Evolutionary conservation across 1,140 invertebrate species (phyloP).

Genomic region (Macrotrachela quadricornifera): DNA sequence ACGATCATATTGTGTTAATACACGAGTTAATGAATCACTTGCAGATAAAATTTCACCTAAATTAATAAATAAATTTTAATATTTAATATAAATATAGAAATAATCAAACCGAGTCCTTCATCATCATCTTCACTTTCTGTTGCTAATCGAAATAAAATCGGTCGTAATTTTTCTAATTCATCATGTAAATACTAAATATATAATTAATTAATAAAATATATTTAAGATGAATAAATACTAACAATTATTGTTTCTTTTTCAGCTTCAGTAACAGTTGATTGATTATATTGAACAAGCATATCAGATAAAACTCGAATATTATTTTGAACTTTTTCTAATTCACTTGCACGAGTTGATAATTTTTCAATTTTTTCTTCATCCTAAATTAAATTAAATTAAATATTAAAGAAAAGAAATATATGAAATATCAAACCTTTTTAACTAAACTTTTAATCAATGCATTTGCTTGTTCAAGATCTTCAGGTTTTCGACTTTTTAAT

Average conservation of each 20-base stretch:
- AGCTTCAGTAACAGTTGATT: slow-evolving; percentile 33
- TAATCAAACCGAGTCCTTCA: slow-evolving; percentile 26
- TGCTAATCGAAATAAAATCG: slow-evolving; percentile 52
- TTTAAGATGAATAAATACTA: too few species aligned
- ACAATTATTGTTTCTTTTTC: slow-evolving; percentile 52
- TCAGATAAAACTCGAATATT: slow-evolving; percentile 60
- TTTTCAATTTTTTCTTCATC: slow-evolving; percentile 62
- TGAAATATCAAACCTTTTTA: slow-evolving; percentile 32
- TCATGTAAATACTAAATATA: slow-evolving; percentile 45
- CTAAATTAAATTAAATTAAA: slow-evolving; percentile 29
- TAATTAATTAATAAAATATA: neutral
- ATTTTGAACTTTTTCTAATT: slow-evolving; percentile 61
- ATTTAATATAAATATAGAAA: too few species aligned
- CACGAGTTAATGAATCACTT: slow-evolving; percentile 46
- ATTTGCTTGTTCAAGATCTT: slow-evolving; percentile 83
- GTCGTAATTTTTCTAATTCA: slow-evolving; percentile 50
- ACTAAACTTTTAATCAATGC: slow-evolving; percentile 84
- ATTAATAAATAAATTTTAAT: neutral
- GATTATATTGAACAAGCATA: slow-evolving; percentile 53
- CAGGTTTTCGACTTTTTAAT: slow-evolving; percentile 74
- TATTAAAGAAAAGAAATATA: too few species aligned
- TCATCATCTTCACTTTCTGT: slow-evolving; percentile 54
- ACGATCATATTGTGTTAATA: slow-evolving; percentile 45
- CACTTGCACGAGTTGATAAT: slow-evolving; percentile 47
- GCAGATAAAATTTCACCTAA: slow-evolving; percentile 47